A percentile compares a stretch with the other conserved stretches of the same genome.
Conservation (phyloP, 2,888 invertebrate species). For the Dusona sp. region DNA sequence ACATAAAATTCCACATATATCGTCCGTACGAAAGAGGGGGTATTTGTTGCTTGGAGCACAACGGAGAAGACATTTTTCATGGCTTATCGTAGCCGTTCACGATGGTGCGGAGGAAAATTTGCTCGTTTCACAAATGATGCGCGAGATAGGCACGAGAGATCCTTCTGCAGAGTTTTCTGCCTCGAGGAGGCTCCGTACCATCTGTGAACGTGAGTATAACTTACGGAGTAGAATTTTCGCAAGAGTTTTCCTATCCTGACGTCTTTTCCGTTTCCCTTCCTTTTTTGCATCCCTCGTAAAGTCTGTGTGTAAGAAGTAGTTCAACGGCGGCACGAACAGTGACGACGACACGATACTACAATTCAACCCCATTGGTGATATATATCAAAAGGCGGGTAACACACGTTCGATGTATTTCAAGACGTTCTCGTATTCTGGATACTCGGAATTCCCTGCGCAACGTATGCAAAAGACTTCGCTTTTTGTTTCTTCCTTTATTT, state of each 20-base stretch:
- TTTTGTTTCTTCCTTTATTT: slow-evolving; percentile 18
- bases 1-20: slow-evolving; percentile 5
- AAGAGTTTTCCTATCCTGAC: slow-evolving; percentile 48
- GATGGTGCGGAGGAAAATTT: slow-evolving; percentile 71
- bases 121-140: slow-evolving; percentile 72
- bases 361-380: not conserved
- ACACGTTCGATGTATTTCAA: slow-evolving; percentile 34
- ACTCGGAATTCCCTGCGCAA: slow-evolving; percentile 36
- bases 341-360: slow-evolving; percentile 27
- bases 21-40: not conserved
- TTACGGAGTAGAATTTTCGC: slow-evolving; percentile 64
- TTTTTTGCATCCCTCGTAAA: slow-evolving; percentile 7
- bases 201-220: slow-evolving; percentile 71
- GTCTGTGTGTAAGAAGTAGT: slow-evolving; percentile 43
- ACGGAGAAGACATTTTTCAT: slow-evolving; percentile 75
- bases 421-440: slow-evolving; percentile 5
- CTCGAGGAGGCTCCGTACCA: slow-evolving; percentile 54
- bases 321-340: slow-evolving; percentile 17
- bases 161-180: slow-evolving; percentile 41
- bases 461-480: slow-evolving; percentile 31
- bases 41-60: slow-evolving; percentile 47
- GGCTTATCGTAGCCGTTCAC: slow-evolving; percentile 76
- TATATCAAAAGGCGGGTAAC: not conserved
- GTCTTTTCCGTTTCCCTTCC: slow-evolving; percentile 24
- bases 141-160: slow-evolving; percentile 53